Base-by-base conservation (phyloP, 1,140 invertebrate genomes). In the Adoxophyes honmai region DNA sequence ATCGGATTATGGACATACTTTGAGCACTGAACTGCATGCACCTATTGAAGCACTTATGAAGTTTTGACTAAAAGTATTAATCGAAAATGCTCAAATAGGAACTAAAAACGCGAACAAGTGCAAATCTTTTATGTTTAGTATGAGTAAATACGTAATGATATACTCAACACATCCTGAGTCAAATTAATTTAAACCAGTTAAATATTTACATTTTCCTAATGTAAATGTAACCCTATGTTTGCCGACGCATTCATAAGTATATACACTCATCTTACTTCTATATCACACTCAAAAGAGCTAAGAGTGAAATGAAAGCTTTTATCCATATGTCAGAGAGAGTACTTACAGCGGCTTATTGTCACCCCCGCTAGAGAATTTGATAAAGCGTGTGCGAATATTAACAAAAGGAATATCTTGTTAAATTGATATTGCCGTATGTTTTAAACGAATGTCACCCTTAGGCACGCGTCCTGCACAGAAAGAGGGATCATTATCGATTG, bases 371-470 rank as follows among this genome's bases (percentile, higher is more conserved):
- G 86, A 87, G 86, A 88, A 88, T 88, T 88, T 88, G 86, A 88
- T 88, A 88, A 88, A 88, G 83, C 86, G 84, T 86, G 86, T 87
- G 86, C 84, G 86, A 87, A 88, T 88, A 88, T 88, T 87, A 88
- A 88, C 86, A 88, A 88, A 88, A 88, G 86, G 86, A 88, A 88
- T 88, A 88, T 88, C 86, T 88, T 81, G 84, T 88, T 88, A 87
- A 88, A 88, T 88, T 86, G 86, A 88, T 88, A 88, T 81, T 73
- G 83, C 69, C 13, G 6, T n/a, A 9, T 37, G 14, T 52, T 55
- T 18, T 75, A 85, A 13, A 64, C 62, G 57, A 86, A 73, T 70
- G 64, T 78, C 39, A 66, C 68, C 74, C 60, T 52, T 73, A 76
- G 55, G 11, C 28, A 53, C 68, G 16, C 18, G n/a, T 8, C 21